Conservation (phyloP, 2,113 vertebrate genomes). For the Varanus komodoensis region DNA sequence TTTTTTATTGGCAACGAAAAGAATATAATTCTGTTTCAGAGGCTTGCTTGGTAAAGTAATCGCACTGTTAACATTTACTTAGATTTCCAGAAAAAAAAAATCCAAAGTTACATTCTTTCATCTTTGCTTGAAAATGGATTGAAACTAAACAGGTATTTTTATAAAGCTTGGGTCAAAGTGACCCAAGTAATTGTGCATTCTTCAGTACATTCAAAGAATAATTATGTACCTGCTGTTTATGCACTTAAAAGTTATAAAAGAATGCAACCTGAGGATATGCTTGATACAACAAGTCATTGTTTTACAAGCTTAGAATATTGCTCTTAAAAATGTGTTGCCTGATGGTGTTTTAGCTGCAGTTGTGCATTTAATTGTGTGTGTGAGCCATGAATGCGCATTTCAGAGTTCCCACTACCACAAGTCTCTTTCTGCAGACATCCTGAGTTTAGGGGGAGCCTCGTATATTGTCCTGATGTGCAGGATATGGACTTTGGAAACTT, state of each 20-base stretch:
- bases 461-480: not conserved
- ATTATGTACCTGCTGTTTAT: constrained; percentile 22
- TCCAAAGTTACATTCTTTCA: constrained; percentile 19
- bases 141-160: constrained; percentile 13
- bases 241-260: constrained; percentile 7
- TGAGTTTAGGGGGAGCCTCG: rapidly evolving
- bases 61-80: constrained; percentile 21
- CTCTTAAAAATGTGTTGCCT: not conserved
- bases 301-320: not conserved
- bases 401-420: not conserved
- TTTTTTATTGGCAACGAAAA: constrained; percentile 1
- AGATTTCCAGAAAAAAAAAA: not conserved
- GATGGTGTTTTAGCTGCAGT: no score
- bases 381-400: no score
- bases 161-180: constrained; percentile 1
- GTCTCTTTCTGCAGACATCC: not conserved
- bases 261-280: not conserved
- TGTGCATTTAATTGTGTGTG: not conserved
- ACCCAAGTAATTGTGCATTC: constrained; percentile 14
- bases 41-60: constrained; percentile 25
- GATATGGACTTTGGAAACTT: not conserved
- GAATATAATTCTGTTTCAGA: not conserved
- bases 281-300: not conserved
- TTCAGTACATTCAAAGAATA: not conserved
- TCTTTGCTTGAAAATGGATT: not conserved